Conservation (phyloP, 2,113 vertebrate species). For the Pseudorhombus dupliciocellatus region DNA sequence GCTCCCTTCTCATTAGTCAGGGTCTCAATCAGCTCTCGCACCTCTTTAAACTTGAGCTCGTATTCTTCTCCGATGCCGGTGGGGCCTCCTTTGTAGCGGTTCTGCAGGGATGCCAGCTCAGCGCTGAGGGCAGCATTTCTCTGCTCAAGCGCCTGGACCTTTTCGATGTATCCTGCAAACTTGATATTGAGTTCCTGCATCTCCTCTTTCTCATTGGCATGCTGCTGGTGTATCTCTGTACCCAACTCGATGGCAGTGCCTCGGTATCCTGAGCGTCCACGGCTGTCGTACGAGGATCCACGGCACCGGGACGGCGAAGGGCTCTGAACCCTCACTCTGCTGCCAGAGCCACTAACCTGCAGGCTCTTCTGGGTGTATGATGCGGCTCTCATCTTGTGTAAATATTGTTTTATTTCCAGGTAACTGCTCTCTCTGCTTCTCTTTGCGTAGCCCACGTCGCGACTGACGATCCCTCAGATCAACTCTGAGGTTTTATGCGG, state of each 20-base stretch:
- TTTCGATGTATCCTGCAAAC: slow-evolving; percentile 83
- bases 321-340: slow-evolving; percentile 78
- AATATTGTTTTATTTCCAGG: slow-evolving; percentile 20
- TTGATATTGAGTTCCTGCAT: slow-evolving; percentile 83
- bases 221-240: slow-evolving; percentile 79
- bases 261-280: slow-evolving; percentile 67
- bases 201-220: slow-evolving; percentile 81
- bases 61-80: slow-evolving; percentile 78
- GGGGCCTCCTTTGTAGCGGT: slow-evolving; percentile 68
- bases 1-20: slow-evolving; percentile 80
- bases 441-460: slow-evolving; percentile 15
- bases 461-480: slow-evolving; percentile 43
- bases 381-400: slow-evolving; percentile 79
- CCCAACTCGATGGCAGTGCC: slow-evolving; percentile 60
- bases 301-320: slow-evolving; percentile 78
- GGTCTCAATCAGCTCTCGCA: slow-evolving; percentile 81
- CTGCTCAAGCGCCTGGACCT: slow-evolving; percentile 83
- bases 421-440: slow-evolving; percentile 28
- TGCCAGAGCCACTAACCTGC: slow-evolving; percentile 75
- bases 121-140: slow-evolving; percentile 67
- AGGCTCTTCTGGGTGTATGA: slow-evolving; percentile 82
- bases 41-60: slow-evolving; percentile 78
- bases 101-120: slow-evolving; percentile 70
- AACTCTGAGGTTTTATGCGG: slow-evolving; percentile 73
- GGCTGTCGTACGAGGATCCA: slow-evolving; percentile 70